Conservation (phyloP, 2,113 vertebrate species). For the Mesoclemmys tuberculata region DNA sequence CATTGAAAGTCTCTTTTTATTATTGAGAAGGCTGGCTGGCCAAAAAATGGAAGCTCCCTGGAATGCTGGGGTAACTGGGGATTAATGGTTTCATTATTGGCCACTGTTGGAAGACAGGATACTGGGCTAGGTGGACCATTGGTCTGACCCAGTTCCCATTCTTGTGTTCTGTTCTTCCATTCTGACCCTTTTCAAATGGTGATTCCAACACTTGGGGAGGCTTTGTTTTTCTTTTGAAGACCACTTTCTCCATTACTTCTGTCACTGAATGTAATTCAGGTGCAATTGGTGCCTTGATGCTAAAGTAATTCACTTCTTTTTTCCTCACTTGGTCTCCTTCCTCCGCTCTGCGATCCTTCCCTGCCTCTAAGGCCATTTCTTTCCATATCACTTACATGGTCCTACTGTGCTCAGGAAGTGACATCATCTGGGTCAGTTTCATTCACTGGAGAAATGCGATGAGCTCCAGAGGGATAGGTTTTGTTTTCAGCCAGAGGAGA, state of each 20-base stretch:
- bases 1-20: background rate
- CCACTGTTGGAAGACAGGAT: background rate
- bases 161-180: background rate
- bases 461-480: rapidly evolving
- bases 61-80: background rate
- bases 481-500: rapidly evolving
- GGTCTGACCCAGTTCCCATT: background rate
- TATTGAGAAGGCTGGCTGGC: background rate
- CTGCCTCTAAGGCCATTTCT: background rate
- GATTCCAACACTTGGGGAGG: too few relatives aligned
- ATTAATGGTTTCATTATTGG: background rate
- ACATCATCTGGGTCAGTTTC: rapidly evolving
- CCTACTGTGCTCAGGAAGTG: too few relatives aligned
- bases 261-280: background rate
- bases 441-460: background rate
- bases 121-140: background rate
- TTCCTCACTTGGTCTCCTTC: background rate
- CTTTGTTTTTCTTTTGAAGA: background rate
- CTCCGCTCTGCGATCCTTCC: background rate
- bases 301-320: background rate
- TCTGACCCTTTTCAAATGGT: background rate
- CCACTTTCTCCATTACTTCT: background rate
- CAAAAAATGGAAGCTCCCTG: background rate
- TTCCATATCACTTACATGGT: too few relatives aligned
- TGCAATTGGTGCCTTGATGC: background rate